Evolutionary conservation across 2,888 invertebrate species (phyloP).

Genomic region (Lapara coniferarum): DNA sequence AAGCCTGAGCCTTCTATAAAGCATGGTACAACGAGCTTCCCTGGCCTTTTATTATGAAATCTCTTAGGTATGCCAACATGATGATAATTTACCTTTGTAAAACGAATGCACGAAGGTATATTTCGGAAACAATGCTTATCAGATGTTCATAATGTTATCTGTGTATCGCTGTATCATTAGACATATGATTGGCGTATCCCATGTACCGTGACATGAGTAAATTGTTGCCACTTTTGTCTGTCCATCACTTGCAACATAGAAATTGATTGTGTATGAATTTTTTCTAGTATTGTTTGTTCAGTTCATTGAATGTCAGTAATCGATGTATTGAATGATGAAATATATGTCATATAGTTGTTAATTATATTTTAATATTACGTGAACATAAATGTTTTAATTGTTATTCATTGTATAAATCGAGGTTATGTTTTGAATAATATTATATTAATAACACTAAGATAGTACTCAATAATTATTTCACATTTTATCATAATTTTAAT

Average conservation of each 20-base stretch:
- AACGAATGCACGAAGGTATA: constrained; percentile 1
- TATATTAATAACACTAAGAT: too few species aligned
- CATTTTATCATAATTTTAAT: too few species aligned
- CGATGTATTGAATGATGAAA: too few species aligned
- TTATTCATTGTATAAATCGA: too few species aligned
- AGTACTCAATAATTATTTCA: too few species aligned
- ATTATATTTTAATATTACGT: too few species aligned
- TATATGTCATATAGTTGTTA: too few species aligned
- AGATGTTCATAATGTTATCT: constrained; percentile 21
- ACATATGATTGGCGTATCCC: constrained; percentile 29
- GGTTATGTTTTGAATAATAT: too few species aligned
- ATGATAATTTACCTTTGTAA: not conserved
- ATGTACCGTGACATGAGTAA: not conserved
- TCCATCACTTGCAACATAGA: constrained; percentile 1
- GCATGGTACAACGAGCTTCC: too few species aligned
- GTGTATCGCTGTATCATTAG: constrained; percentile 25
- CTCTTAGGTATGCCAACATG: not conserved
- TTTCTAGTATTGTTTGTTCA: not conserved
- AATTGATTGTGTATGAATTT: constrained; percentile 1
- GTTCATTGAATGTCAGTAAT: not conserved
- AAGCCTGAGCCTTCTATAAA: too few species aligned
- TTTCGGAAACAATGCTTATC: not conserved
- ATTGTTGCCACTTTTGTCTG: not conserved
- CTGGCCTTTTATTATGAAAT: too few species aligned
- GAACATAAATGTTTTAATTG: too few species aligned